Conservation (phyloP, 2,797 vertebrate species). For the Artibeus jamaicensis region DNA sequence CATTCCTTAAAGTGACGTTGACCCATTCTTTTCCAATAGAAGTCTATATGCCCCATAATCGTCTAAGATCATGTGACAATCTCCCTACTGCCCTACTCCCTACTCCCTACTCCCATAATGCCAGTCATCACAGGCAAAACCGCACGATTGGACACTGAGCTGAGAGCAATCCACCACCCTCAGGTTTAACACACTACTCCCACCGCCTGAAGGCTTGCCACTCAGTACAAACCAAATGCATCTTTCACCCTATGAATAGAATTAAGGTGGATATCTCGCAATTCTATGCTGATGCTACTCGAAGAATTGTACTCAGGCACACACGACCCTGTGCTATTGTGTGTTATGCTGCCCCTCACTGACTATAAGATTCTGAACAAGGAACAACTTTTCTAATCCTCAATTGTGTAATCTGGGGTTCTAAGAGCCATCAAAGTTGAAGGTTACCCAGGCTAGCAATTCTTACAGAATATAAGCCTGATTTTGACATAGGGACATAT, state of each 20-base stretch:
- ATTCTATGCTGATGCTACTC: neutral
- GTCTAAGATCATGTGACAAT: neutral
- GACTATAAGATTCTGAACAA: neutral
- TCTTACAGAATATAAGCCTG: neutral
- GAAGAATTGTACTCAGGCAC: neutral
- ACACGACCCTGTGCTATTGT: neutral
- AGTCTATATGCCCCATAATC: constrained; percentile 59
- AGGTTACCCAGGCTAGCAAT: neutral
- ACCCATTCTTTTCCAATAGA: constrained; percentile 57
- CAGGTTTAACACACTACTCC: neutral
- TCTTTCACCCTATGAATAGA: neutral
- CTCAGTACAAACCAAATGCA: neutral
- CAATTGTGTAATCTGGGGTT: neutral
- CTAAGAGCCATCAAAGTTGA: neutral
- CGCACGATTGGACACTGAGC: neutral
- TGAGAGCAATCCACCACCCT: neutral
- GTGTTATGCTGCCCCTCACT: neutral
- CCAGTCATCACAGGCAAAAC: neutral
- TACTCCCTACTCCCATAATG: too few relatives aligned
- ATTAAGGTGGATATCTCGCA: neutral
- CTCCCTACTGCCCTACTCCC: too few relatives aligned
- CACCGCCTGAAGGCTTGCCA: neutral
- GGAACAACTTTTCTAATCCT: constrained; percentile 5
- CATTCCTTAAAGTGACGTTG: constrained; percentile 12
- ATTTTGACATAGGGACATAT: constrained; percentile 17